phyloP scores from a whole-genome alignment of 2,888 invertebrate genomes.

The Bibio marci region DNA sequence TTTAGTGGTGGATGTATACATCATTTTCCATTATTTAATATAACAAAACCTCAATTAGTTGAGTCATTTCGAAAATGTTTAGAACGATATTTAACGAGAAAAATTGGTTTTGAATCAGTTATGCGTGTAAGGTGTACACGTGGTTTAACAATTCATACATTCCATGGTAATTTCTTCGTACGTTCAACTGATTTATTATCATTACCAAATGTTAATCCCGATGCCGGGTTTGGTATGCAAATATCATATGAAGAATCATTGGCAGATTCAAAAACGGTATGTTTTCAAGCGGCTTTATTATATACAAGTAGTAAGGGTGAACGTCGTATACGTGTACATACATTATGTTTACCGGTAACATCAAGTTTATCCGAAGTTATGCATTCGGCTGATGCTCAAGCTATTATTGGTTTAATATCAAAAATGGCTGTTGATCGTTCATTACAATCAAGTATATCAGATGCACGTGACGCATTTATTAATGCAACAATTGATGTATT shows the following conservation, averaged over 20 bases:
- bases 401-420: constrained; percentile 76
- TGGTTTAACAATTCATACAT: constrained; percentile 89
- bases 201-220: constrained; percentile 93
- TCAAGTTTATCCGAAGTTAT: constrained; percentile 71
- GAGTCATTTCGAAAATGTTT: constrained; percentile 62
- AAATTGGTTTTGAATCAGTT: constrained; percentile 98
- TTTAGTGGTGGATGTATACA: constrained; percentile 89
- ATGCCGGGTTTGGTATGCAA: constrained; percentile 97
- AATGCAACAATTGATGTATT: constrained; percentile 88
- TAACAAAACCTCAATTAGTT: constrained; percentile 48
- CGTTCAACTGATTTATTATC: constrained; percentile 92
- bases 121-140: constrained; percentile 91
- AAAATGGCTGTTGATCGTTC: constrained; percentile 98
- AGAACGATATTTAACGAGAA: constrained; percentile 78
- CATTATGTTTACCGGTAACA: constrained; percentile 82
- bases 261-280: constrained; percentile 69
- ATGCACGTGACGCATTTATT: constrained; percentile 91
- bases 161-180: constrained; percentile 99
- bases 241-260: constrained; percentile 85
- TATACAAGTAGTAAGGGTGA: constrained; percentile 95
- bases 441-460: constrained; percentile 65
- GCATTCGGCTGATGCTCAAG: constrained; percentile 82
- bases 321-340: constrained; percentile 92
- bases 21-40: constrained; percentile 77
- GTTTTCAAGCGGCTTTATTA: constrained; percentile 93